Evolutionary conservation across 2,113 vertebrate species (phyloP), one percentile per base, ranked within the genome.

Genomic region (Dromaius novaehollandiae): DNA sequence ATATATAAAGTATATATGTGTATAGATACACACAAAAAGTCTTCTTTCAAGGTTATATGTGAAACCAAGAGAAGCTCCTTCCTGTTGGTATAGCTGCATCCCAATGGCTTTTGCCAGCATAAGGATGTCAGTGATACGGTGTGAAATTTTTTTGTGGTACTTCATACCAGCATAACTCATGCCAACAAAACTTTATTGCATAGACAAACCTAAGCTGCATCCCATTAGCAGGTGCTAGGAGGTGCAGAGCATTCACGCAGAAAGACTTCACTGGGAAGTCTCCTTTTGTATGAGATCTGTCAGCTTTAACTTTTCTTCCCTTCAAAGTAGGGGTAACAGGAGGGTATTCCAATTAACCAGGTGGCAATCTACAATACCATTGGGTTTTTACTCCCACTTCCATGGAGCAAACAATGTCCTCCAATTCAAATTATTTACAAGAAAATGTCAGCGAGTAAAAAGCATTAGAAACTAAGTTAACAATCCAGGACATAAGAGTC

Each of bases 381-480:
- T 7, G 50, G 7, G 5, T 53, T 90, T 87, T 78, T 36, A 58
- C 11, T 77, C 26, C 14, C 74, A 11, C 25, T 80, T 80, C 58
- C 44, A 36, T 9, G 9, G 40, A 77, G 26, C 46, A 81, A 71
- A 34, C 17, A 66, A 46, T 50, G 8, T 84, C 56, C 15, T 82
- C 10, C 38, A 88, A 78, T 55, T 70, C 32, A 50, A 91, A n/a
- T 71, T 68, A 88, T 65, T 86, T 74, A 58, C 5, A 81, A 50
- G 36, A 74, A 95, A 86, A 76, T 34, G 88, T 34, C 15, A 89
- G 20, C 21, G 28, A 68, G 17, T 56, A 84, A 73, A 84, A 81
- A 81, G 20, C 15, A 77, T 34, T 70, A 86, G 50, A 82, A 93
- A 87, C 32, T 36, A 60, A 65, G 76, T 32, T 80, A 85, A 25